These are phyloP conservation scores for Oreochromis niloticus DNA, from an alignment of 2,113 vertebrate species.

Conservation along the genomic window DNA sequence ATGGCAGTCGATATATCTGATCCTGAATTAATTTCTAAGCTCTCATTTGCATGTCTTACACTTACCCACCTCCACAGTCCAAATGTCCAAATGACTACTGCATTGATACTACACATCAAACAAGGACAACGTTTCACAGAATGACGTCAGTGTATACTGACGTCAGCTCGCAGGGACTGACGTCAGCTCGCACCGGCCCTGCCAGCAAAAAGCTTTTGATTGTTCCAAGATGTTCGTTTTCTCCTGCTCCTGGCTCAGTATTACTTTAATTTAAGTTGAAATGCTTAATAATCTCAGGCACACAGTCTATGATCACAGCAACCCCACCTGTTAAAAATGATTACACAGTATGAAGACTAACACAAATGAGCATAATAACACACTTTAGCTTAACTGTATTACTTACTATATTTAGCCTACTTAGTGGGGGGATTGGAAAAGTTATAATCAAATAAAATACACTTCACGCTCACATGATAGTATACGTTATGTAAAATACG, in stretches of 20 bases:
- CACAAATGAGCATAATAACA: neutral
- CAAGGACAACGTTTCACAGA: neutral
- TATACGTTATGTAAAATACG: neutral
- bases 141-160: neutral
- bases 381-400: neutral
- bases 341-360: neutral
- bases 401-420: neutral
- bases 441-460: neutral
- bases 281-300: neutral
- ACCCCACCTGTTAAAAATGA: neutral
- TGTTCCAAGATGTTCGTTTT: neutral
- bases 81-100: neutral
- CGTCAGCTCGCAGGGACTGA: too few species aligned
- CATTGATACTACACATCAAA: neutral
- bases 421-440: too few species aligned
- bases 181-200: neutral
- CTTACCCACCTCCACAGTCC: fast-evolving
- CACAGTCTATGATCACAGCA: neutral
- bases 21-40: neutral
- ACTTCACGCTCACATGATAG: neutral
- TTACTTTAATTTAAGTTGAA: neutral
- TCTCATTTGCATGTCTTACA: neutral
- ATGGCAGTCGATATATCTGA: neutral
- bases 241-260: neutral
- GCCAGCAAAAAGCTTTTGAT: neutral